These are phyloP conservation scores for Ophioderma brevispina DNA, from an alignment of 35 echinoderm and acorn worm genomes.

Conservation along the genomic window DNA sequence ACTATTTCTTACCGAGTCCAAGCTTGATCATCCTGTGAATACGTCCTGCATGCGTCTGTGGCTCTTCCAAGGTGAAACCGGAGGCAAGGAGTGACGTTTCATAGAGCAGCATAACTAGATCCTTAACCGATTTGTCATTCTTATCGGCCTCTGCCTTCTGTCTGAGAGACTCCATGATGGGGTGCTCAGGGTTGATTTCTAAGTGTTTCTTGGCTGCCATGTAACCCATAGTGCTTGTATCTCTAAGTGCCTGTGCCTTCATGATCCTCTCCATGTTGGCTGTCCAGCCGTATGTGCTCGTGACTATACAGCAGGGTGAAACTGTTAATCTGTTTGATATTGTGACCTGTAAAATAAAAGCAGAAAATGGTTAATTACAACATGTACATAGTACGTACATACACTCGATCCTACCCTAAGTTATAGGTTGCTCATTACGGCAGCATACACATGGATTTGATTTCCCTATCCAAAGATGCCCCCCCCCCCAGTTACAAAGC, in stretches of 20 bases:
- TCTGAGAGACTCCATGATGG: slow-evolving; percentile 86
- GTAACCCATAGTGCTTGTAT: slow-evolving; percentile 99
- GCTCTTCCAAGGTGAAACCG: slow-evolving; percentile 91
- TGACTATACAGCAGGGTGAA: slow-evolving; percentile 98
- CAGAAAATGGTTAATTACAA: not conserved
- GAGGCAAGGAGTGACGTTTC: slow-evolving; percentile 96
- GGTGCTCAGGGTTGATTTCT: slow-evolving; percentile 95
- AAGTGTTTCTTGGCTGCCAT: slow-evolving; percentile 99
- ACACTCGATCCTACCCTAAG: too few species aligned
- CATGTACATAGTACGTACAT: too few species aligned
- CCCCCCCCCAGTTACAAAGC: too few species aligned
- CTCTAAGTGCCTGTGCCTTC: slow-evolving; percentile 94
- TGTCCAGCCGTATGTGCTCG: slow-evolving; percentile 97
- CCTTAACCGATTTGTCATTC: slow-evolving; percentile 99
- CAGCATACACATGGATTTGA: too few species aligned
- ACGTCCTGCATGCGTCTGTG: slow-evolving; percentile 82
- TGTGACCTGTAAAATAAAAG: slow-evolving; percentile 65
- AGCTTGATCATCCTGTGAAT: slow-evolving; percentile 99
- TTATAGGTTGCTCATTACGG: too few species aligned
- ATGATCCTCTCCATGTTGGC: slow-evolving; percentile 99
- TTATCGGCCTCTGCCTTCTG: slow-evolving; percentile 96
- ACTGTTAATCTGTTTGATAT: slow-evolving; percentile 88
- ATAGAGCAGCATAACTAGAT: slow-evolving; percentile 97
- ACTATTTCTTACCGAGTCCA: slow-evolving; percentile 99
- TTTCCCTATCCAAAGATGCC: too few species aligned